A percentile compares a stretch with the other conserved stretches of the same genome.
Evolutionary conservation across 1,140 invertebrate genomes (phyloP).

Genomic region (Drosophila ambigua): DNA sequence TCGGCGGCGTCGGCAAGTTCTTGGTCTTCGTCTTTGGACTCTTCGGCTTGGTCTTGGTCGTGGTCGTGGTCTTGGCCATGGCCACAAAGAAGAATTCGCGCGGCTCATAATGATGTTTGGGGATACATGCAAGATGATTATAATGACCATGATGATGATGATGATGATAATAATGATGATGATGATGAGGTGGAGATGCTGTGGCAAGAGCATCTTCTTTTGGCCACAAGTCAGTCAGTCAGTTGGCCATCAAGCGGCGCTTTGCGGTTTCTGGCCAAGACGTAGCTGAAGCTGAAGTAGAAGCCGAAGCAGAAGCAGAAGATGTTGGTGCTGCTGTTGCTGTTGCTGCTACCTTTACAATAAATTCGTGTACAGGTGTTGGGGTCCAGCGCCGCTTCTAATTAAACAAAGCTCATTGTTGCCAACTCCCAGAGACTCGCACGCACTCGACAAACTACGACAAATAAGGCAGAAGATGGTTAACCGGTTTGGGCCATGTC

Average conservation of each 20-base stretch:
- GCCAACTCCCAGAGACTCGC: slow-evolving; percentile 33
- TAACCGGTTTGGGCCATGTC: slow-evolving; percentile 51
- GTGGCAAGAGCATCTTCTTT: slow-evolving; percentile 35
- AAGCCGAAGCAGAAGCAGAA: slow-evolving; percentile 19
- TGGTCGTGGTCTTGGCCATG: slow-evolving; percentile 71
- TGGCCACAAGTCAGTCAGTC: slow-evolving; percentile 62
- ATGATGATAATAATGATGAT: slow-evolving; percentile 23
- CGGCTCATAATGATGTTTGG: slow-evolving; percentile 28
- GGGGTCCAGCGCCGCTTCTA: slow-evolving; percentile 67
- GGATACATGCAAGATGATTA: slow-evolving; percentile 8
- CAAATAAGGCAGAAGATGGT: slow-evolving; percentile 59
- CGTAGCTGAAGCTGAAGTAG: slow-evolving; percentile 14
- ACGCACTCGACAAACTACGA: slow-evolving; percentile 65
- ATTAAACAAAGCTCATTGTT: slow-evolving; percentile 69
- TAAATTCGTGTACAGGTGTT: slow-evolving; percentile 65
- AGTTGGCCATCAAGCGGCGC: slow-evolving; percentile 78
- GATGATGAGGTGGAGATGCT: slow-evolving; percentile 57
- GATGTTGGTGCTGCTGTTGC: slow-evolving; percentile 14
- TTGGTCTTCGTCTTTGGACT: slow-evolving; percentile 45
- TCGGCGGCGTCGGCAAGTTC: slow-evolving; percentile 66
- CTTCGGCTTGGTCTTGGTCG: slow-evolving; percentile 1
- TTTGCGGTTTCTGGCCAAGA: slow-evolving; percentile 68
- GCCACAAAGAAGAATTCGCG: slow-evolving; percentile 64
- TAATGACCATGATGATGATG: slow-evolving; percentile 15
- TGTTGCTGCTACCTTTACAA: slow-evolving; percentile 11